Evolutionary conservation across 2,113 vertebrate species (phyloP), one percentile per base, ranked within the genome.

Genomic region (Corapipo altera): DNA sequence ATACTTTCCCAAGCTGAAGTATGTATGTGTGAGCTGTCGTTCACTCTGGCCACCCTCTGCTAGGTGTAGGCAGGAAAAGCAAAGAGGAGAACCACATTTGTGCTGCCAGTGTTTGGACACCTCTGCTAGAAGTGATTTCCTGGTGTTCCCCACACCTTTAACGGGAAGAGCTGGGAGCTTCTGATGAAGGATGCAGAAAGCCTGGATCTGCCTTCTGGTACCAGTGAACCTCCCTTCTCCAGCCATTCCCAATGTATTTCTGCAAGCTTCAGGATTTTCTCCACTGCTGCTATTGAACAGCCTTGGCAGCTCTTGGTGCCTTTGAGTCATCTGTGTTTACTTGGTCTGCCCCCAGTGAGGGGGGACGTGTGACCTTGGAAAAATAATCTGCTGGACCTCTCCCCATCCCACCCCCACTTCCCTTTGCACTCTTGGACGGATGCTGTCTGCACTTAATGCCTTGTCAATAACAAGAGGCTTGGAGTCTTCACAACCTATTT

Each of bases 401-500:
- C 48, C 32, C 19, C 5, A 2, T 74, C 79, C 93, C 5, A 1
- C 39, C 76, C 57, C 41, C 5, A 0, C 91, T 94, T 92, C 90
- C 85, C 39, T 89, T 35, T 52, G 61, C 69, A 23, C 43, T 54
- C 69, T 23, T 2, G 4, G 75, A 65, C 1, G 15, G 88, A 86
- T 90, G 44, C 48, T 88, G 92, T 55, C 62, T 95, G 87, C 46
- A 30, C 81, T 93, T 81, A 80, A 43, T 61, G 73, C n/a, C 58
- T 93, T 77, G 52, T 93, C 79, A 66, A 77, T 88, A 92, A 16
- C 41, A 32, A 85, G 89, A 87, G 55, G 33, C 67, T 55, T 0
- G 0, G 64, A 93, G 61, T 72, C 49, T 76, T 90, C 69, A 59
- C 26, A 51, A 46, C 48, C 77, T 95, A 88, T 95, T 96, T 96